Conservation (phyloP, 1,140 invertebrate species). For the Geopemphigus sp. region DNA sequence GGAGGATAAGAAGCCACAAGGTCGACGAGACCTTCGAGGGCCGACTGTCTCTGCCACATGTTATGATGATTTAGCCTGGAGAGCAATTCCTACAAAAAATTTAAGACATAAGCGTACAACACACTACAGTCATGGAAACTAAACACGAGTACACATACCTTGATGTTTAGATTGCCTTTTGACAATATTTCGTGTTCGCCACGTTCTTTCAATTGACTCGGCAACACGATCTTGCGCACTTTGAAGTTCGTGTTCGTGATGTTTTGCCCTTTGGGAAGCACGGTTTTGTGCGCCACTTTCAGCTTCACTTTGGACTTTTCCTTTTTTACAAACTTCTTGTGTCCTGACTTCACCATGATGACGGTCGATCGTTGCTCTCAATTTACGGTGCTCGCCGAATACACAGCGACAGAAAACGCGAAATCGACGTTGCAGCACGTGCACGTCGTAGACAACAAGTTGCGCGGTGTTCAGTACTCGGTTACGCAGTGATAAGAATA, state of each 20-base stretch:
- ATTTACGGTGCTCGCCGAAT: no score
- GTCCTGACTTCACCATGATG: slow-evolving; percentile 42
- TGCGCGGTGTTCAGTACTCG: no score
- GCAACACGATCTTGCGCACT: slow-evolving; percentile 79
- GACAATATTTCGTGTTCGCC: slow-evolving; percentile 64
- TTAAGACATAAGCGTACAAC: neutral
- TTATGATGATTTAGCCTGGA: slow-evolving; percentile 76
- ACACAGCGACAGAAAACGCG: no score
- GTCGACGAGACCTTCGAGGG: slow-evolving; percentile 70
- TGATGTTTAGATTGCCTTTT: slow-evolving; percentile 70
- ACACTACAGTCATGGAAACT: no score
- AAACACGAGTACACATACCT: slow-evolving; percentile 56
- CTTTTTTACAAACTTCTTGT: slow-evolving; percentile 67
- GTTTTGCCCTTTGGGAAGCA: slow-evolving; percentile 75
- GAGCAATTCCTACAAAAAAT: slow-evolving; percentile 65
- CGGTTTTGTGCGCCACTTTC: slow-evolving; percentile 64
- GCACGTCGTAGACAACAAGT: no score
- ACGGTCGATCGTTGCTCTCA: no score
- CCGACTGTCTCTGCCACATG: slow-evolving; percentile 66
- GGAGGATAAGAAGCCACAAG: slow-evolving; percentile 61
- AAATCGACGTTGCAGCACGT: no score
- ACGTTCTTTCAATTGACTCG: slow-evolving; percentile 70
- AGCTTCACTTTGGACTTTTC: slow-evolving; percentile 78
- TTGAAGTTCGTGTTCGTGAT: slow-evolving; percentile 84
- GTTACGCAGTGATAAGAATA: no score